Percentiles rank a stretch among this genome's conserved stretches.
Conservation (phyloP, 2,113 vertebrate species). For the Austrofundulus limnaeus region DNA sequence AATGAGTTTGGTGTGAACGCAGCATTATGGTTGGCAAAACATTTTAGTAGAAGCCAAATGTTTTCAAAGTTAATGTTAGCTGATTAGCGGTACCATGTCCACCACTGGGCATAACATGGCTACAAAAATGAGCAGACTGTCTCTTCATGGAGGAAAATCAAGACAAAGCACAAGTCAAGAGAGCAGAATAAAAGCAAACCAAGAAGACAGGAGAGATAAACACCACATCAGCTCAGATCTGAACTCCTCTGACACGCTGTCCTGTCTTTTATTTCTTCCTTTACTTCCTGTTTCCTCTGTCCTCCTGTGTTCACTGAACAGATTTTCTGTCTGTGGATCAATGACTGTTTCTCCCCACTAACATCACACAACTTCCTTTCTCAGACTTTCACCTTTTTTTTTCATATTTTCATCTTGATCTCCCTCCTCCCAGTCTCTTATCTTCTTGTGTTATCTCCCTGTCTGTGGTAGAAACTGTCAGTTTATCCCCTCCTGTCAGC, state of each 20-base stretch:
- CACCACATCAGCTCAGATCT: too few species aligned
- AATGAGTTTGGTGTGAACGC: too few species aligned
- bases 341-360: constrained; percentile 61
- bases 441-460: constrained; percentile 48
- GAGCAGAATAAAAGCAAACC: too few species aligned
- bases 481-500: constrained; percentile 64
- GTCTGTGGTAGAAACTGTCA: constrained; percentile 42
- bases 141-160: too few species aligned
- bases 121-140: too few species aligned
- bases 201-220: not conserved
- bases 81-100: too few species aligned
- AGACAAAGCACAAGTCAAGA: too few species aligned
- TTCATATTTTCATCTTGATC: constrained; percentile 30
- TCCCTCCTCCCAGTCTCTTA: constrained; percentile 24
- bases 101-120: too few species aligned
- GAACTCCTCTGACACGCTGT: not conserved
- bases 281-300: not conserved
- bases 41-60: too few species aligned
- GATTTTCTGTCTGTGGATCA: constrained; percentile 73
- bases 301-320: constrained; percentile 60
- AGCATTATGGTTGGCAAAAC: too few species aligned
- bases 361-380: constrained; percentile 7
- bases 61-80: too few species aligned
- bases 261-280: constrained; percentile 4
- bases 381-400: constrained; percentile 33